These are phyloP conservation scores for Tragopan temminckii DNA, from an alignment of 2,797 vertebrate species.

Conservation along the genomic window DNA sequence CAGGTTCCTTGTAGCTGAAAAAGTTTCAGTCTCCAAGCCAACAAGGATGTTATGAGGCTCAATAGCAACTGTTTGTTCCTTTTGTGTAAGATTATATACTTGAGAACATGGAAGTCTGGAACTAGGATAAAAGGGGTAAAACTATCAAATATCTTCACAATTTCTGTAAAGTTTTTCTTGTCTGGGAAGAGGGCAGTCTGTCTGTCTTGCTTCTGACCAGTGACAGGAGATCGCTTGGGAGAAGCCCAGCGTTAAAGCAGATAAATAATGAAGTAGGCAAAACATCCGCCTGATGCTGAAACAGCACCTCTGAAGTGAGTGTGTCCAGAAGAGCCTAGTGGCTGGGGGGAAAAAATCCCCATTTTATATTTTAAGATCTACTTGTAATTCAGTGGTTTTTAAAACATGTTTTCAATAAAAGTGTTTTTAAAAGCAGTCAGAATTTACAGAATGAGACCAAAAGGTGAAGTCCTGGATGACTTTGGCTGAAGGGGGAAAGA, in stretches of 20 bases:
- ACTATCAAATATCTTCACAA: neutral
- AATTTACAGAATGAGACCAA: slow-evolving; percentile 1
- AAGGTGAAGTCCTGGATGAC: neutral
- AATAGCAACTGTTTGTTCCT: neutral
- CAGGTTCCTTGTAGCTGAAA: fast-evolving
- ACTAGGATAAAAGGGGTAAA: neutral
- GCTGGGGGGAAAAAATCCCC: neutral
- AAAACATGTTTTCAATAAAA: neutral
- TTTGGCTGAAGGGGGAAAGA: neutral
- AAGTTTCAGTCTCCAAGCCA: neutral
- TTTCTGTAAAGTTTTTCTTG: neutral
- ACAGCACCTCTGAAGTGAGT: neutral
- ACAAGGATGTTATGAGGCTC: neutral
- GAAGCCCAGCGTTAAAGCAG: neutral
- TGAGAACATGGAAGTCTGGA: neutral
- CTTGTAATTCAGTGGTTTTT: slow-evolving; percentile 17
- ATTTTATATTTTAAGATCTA: neutral
- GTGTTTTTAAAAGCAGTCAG: neutral
- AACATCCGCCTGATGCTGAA: neutral
- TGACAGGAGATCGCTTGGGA: neutral
- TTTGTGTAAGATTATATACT: neutral
- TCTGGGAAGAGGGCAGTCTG: neutral
- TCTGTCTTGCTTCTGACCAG: neutral
- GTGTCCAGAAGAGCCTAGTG: slow-evolving; percentile 10
- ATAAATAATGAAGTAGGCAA: neutral